A percentile compares a stretch with the other conserved stretches of the same genome.
phyloP scores from a whole-genome alignment of 2,113 vertebrate species.

The Heterotilapia buettikoferi region DNA sequence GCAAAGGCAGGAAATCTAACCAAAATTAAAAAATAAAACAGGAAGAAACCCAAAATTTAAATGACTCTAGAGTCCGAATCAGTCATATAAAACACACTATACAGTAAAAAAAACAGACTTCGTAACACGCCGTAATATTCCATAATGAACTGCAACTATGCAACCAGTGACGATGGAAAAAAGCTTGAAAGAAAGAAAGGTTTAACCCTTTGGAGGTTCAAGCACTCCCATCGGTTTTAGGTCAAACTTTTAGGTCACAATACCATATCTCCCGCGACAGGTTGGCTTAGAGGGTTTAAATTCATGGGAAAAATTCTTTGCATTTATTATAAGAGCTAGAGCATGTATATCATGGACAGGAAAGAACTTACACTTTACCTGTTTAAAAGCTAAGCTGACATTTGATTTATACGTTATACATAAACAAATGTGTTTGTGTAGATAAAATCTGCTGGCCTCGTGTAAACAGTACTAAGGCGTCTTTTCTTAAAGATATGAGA shows the following conservation, averaged over 20 bases:
- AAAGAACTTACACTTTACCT: not conserved
- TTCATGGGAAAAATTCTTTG: not conserved
- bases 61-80: not conserved
- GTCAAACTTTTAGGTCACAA: not conserved
- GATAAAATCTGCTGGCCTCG: not conserved
- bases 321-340: not conserved
- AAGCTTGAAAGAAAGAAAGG: not conserved
- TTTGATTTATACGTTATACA: not conserved
- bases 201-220: not conserved
- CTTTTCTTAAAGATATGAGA: not conserved
- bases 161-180: not conserved
- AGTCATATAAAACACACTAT: not conserved
- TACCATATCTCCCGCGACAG: not conserved
- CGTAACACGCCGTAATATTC: not conserved
- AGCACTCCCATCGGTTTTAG: not conserved
- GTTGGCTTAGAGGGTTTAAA: not conserved
- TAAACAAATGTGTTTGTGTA: not conserved
- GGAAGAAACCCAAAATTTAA: not conserved
- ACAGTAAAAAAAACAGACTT: not conserved
- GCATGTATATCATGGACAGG: not conserved
- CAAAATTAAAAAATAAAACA: not conserved
- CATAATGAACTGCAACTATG: not conserved
- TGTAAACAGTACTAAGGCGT: not conserved
- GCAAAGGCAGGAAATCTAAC: not conserved
- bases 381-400: not conserved